phyloP scores from a whole-genome alignment of 2,888 invertebrate genomes.

The Rutpela maculata region DNA sequence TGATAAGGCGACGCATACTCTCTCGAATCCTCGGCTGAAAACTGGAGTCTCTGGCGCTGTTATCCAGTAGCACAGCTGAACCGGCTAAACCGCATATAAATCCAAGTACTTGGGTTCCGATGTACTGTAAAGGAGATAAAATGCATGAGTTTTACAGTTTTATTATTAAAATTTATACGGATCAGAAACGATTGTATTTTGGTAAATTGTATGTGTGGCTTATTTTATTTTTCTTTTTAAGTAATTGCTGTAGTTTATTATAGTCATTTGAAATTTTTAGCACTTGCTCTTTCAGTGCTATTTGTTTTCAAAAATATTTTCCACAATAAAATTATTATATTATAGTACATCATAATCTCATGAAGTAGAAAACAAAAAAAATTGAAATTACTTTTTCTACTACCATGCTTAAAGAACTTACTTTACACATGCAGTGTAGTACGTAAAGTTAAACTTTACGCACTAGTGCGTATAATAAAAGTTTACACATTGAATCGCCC shows the following conservation, averaged over 20 bases:
- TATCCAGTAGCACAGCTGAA: constrained; percentile 85
- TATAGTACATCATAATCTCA: too few relatives aligned
- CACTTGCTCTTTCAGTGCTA: too few relatives aligned
- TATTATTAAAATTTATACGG: constrained; percentile 25
- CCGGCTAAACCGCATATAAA: constrained; percentile 85
- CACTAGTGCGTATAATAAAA: too few relatives aligned
- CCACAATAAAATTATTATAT: too few relatives aligned
- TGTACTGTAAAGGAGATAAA: constrained; percentile 78
- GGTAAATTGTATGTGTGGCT: not conserved
- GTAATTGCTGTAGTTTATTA: not conserved
- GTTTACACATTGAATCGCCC: too few relatives aligned
- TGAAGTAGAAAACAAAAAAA: too few relatives aligned
- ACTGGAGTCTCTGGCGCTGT: constrained; percentile 87
- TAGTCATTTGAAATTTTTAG: too few relatives aligned
- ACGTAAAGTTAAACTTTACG: too few relatives aligned
- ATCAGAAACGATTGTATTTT: not conserved
- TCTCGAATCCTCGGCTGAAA: constrained; percentile 86
- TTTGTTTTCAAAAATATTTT: too few relatives aligned
- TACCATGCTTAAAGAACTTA: too few relatives aligned
- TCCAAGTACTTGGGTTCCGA: constrained; percentile 82
- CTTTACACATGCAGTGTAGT: too few relatives aligned
- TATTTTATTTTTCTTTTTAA: not conserved
- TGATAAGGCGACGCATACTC: constrained; percentile 84
- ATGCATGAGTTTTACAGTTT: constrained; percentile 27
- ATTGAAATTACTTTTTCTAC: too few relatives aligned